phyloP scores from a whole-genome alignment of 2,113 vertebrate species.

The Megaceryle torquata region DNA sequence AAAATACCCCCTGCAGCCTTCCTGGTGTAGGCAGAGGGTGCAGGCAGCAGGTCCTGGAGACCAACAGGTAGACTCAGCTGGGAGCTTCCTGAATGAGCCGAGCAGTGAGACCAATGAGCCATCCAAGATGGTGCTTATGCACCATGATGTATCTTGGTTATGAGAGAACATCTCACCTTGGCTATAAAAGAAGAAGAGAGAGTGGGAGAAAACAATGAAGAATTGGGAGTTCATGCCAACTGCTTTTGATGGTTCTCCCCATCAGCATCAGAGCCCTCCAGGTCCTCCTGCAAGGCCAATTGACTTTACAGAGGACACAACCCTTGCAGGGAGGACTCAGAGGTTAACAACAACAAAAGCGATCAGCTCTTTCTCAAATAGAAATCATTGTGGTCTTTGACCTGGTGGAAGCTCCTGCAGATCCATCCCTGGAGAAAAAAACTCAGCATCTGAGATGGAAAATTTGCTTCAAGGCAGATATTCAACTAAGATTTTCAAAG shows the following conservation, averaged over 20 bases:
- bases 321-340: not conserved
- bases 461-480: not conserved
- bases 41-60: not conserved
- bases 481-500: not conserved
- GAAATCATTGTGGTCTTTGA: not conserved
- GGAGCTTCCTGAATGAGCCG: not conserved
- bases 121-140: not conserved
- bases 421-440: not conserved
- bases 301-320: not conserved
- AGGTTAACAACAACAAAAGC: not conserved
- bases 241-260: not conserved
- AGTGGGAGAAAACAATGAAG: not conserved
- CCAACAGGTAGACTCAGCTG: not conserved
- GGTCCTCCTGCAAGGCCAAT: not conserved
- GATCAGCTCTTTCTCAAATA: not conserved
- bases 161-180: not conserved
- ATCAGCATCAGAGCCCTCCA: rapidly evolving
- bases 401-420: not conserved
- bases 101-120: rapidly evolving
- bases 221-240: not conserved
- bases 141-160: rapidly evolving
- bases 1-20: not conserved
- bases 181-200: not conserved
- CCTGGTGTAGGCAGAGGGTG: not conserved
- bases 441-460: not conserved